Conservation (phyloP, 2,113 vertebrate genomes). For the Xiphias gladius region DNA sequence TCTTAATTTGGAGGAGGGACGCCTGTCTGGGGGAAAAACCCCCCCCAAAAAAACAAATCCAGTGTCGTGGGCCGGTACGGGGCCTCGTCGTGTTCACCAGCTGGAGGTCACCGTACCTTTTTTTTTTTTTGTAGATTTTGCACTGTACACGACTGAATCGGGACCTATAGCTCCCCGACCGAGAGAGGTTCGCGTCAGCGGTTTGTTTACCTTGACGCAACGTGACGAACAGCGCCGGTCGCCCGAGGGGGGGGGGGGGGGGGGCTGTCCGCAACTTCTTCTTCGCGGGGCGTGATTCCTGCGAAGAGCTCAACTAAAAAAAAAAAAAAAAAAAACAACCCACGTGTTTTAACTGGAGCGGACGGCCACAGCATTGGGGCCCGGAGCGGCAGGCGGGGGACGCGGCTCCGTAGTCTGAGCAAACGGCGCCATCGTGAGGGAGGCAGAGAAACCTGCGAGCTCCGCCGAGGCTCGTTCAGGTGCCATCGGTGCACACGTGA, state of each 20-base stretch:
- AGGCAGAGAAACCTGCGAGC: not conserved
- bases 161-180: conserved; percentile 48
- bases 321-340: no score
- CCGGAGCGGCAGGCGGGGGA: not conserved
- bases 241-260: conserved; percentile 20
- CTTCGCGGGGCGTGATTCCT: conserved; percentile 37
- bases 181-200: conserved; percentile 61
- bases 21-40: no score
- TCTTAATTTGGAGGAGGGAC: conserved; percentile 15
- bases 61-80: not conserved
- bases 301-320: conserved; percentile 50
- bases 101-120: conserved; percentile 15
- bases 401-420: conserved; percentile 26
- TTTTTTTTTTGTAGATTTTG: no score
- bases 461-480: conserved; percentile 9
- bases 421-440: conserved; percentile 77
- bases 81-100: conserved; percentile 10
- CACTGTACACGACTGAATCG: conserved; percentile 49
- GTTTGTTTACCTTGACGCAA: conserved; percentile 79
- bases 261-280: conserved; percentile 44
- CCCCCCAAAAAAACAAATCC: no score
- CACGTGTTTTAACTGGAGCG: conserved; percentile 23
- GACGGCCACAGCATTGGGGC: conserved; percentile 23
- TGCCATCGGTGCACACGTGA: not conserved
- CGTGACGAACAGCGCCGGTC: conserved; percentile 77